Evolutionary conservation across 2,113 vertebrate species (phyloP).

Genomic region (Stegastes partitus): DNA sequence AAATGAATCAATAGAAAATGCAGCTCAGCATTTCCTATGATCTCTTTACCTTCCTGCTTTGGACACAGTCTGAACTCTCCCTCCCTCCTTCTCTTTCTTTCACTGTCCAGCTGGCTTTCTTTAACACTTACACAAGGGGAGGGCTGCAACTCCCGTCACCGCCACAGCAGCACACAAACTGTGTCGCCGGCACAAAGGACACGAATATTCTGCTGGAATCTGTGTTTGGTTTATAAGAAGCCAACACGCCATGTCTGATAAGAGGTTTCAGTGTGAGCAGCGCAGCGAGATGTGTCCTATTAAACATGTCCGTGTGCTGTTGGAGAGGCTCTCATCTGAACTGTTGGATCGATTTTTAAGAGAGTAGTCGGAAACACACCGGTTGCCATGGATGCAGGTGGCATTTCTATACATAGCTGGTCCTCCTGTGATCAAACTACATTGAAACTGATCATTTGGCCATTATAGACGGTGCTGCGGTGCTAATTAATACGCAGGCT

Average conservation of each 20-base stretch:
- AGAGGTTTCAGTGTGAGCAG: slow-evolving; percentile 4
- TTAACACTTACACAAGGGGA: slow-evolving; percentile 60
- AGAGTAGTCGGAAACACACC: slow-evolving; percentile 34
- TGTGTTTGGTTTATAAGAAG: slow-evolving; percentile 2
- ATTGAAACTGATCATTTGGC: slow-evolving; percentile 10
- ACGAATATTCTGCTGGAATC: slow-evolving; percentile 18
- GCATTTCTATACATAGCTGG: slow-evolving; percentile 26
- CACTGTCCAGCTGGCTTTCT: slow-evolving; percentile 75
- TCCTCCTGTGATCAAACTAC: slow-evolving; percentile 10
- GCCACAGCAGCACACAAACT: slow-evolving; percentile 50
- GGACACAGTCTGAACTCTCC: slow-evolving; percentile 2
- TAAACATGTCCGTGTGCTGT: slow-evolving; percentile 12
- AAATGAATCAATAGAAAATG: no score
- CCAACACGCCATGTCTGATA: neutral
- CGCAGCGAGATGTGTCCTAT: neutral
- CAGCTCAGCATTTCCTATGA: neutral
- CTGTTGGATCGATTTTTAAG: slow-evolving; percentile 52
- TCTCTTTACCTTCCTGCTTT: slow-evolving; percentile 8
- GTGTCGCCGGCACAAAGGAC: slow-evolving; percentile 32
- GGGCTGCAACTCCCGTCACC: slow-evolving; percentile 49
- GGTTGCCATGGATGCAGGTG: slow-evolving; percentile 65
- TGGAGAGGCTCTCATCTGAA: slow-evolving; percentile 1
- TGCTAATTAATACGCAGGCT: no score
- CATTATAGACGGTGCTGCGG: neutral
- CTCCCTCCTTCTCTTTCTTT: slow-evolving; percentile 42